Base-by-base conservation (phyloP, 2,113 vertebrate species). In the Mola mola region DNA sequence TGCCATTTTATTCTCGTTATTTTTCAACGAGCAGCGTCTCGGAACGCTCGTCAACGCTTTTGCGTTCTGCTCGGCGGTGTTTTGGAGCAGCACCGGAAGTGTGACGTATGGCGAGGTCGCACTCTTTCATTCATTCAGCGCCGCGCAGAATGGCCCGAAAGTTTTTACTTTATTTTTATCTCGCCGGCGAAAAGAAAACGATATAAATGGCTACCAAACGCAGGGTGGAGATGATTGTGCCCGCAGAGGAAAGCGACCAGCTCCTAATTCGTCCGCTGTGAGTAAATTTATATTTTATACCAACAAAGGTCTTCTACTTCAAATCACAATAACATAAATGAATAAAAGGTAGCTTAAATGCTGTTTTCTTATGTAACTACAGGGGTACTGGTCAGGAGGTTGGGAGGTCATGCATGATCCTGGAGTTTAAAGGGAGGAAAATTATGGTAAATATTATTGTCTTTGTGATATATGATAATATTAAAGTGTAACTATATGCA, bases 361-460 rank as follows among this genome's bases (percentile, higher is more conserved):
- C 22, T 31, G 0, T 43, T 25, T 31, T 21, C 1, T 40, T 2
- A 0, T 62, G 29, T 48, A 2, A 12, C 21, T 53, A 46, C 89
- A 99, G 97, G 16, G 97, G 97, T 69, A 96, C 97, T 76, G 97
- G 96, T 0, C 97, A 98, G 60, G 97, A 99, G 88, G 97, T 99
- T 33, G 97, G 96, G 83, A 92, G 97, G 66, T 99, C 96, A 75
- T 98, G 96, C 65, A 98, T 99, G 69, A 98, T 98, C 75, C 81
- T 99, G 77, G 97, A 99, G 72, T 99, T 99, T 87, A 99, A 99
- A 93, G 97, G 97, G 82, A 95, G 96, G 67, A 98, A 99, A 89
- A 99, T 98, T 51, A 98, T 98, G 97, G 97, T 98, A 91, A 57
- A 34, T 52, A 52, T 31, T 26, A 25, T 48, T 12, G 3, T 26